phyloP scores from a whole-genome alignment of 1,140 invertebrate genomes.

The Vanessa tameamea region DNA sequence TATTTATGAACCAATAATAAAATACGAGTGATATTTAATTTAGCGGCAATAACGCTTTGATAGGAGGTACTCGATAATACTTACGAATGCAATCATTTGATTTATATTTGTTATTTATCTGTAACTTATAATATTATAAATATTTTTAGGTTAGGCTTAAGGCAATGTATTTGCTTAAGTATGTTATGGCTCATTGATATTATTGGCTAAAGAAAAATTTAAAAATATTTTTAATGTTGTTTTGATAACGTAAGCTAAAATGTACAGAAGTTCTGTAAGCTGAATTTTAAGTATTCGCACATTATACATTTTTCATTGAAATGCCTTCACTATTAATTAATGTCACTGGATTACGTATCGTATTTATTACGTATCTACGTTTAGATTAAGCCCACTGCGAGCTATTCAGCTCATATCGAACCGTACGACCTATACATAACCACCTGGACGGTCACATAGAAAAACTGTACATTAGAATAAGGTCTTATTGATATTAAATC shows the following conservation, averaged over 20 bases:
- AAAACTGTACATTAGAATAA: constrained; percentile 57
- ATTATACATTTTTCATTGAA: constrained; percentile 43
- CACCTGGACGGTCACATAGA: constrained; percentile 80
- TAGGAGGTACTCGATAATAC: no score
- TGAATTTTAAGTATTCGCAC: constrained; percentile 41
- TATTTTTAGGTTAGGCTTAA: no score
- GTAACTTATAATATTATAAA: no score
- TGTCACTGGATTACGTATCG: constrained; percentile 40
- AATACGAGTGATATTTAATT: constrained; percentile 17
- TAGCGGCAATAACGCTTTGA: no score
- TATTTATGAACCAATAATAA: constrained; percentile 18
- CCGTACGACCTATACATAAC: constrained; percentile 76
- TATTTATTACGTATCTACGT: constrained; percentile 32
- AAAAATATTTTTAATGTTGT: no score
- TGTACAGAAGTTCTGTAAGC: no score
- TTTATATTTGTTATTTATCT: no score
- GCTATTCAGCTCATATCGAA: constrained; percentile 64
- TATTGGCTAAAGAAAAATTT: no score
- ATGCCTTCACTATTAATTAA: constrained; percentile 63
- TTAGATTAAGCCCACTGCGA: constrained; percentile 59
- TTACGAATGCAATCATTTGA: no score
- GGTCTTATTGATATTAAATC: constrained; percentile 41
- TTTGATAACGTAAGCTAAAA: no score
- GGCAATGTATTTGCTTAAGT: no score
- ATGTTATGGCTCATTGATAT: no score